Evolutionary conservation across 2,888 invertebrate species (phyloP).

Genomic region (Reticulitermes lucifugus): DNA sequence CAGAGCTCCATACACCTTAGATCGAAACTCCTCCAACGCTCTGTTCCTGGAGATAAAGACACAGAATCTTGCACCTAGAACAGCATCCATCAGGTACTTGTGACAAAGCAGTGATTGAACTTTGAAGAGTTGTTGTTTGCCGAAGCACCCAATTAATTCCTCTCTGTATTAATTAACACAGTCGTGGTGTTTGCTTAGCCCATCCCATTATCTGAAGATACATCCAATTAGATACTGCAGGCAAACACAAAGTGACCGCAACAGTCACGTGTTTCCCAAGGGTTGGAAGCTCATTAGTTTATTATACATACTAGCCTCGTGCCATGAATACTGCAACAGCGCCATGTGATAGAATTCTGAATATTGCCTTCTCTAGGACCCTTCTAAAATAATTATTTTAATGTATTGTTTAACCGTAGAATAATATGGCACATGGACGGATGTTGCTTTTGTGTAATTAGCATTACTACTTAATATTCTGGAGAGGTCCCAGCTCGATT

Average conservation of each 20-base stretch:
- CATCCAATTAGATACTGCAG: slow-evolving; percentile 17
- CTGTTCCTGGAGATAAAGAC: too few relatives aligned
- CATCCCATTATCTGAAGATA: slow-evolving; percentile 21
- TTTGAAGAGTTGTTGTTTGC: slow-evolving; percentile 15
- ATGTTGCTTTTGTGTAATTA: too few relatives aligned
- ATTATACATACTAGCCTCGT: not conserved
- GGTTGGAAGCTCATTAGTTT: slow-evolving; percentile 7
- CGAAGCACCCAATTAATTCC: slow-evolving; percentile 20
- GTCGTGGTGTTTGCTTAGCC: slow-evolving; percentile 12
- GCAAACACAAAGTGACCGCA: slow-evolving; percentile 25
- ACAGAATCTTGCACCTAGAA: too few relatives aligned
- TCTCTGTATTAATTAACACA: slow-evolving; percentile 27
- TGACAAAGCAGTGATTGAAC: not conserved
- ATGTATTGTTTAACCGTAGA: too few relatives aligned
- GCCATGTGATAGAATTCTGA: not conserved
- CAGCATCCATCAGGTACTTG: too few relatives aligned
- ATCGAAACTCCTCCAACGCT: too few relatives aligned
- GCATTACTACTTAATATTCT: too few relatives aligned
- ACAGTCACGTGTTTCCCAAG: slow-evolving; percentile 2
- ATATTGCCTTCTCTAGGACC: not conserved
- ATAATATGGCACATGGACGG: too few relatives aligned
- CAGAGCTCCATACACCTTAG: too few relatives aligned
- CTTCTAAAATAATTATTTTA: not conserved
- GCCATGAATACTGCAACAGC: not conserved
- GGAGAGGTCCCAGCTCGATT: too few relatives aligned